Evolutionary conservation across 1,140 invertebrate genomes (phyloP), one percentile per base, ranked within the genome.

Genomic region (Pogonognathellus flavescens): DNA sequence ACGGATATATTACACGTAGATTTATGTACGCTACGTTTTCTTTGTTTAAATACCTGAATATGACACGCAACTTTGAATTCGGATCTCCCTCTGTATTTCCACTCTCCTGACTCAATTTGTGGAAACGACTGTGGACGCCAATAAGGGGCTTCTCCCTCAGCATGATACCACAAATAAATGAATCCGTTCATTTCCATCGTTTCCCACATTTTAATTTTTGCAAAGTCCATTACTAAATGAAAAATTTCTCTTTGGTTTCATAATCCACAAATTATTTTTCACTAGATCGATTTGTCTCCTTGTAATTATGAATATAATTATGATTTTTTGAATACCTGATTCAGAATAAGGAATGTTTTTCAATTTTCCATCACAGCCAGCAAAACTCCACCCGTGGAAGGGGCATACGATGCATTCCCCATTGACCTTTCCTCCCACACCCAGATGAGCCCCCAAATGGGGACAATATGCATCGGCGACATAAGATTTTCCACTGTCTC

Each of bases 101-200:
- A 96, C 4, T 89, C 88, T 0, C 93, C 92, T 8, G 89, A 90
- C 8, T 90, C 88, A 11, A 95, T 91, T 85, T 94, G 90, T 4
- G 90, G 87, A 0, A 94, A 90, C 0, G 92, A 89, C 0, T 93
- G 91, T 0, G 95, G 91, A 16, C 90, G 89, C 96, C 96, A 98
- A n/a, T 91, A 85, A 0, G 96, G 96, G 0, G 93, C 91, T 1
- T 91, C 89, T 5, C 91, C 92, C 88, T 97, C 96, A 0, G 94
- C 94, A 88, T 97, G 95, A 89, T 95, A 93, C 96, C 96, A 97
- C 7, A 97, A 92, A 90, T 95, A 96, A 22, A 97, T 93, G n/a
- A 94, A 92, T 0, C 93, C 93, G 89, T 96, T 95, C 0, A 92
- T 90, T 90, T 98, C 96, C 41, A 91, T 90, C 0, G 92, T 92